Base-by-base conservation (phyloP, 2,113 vertebrate genomes). In the Oryctolagus cuniculus region DNA sequence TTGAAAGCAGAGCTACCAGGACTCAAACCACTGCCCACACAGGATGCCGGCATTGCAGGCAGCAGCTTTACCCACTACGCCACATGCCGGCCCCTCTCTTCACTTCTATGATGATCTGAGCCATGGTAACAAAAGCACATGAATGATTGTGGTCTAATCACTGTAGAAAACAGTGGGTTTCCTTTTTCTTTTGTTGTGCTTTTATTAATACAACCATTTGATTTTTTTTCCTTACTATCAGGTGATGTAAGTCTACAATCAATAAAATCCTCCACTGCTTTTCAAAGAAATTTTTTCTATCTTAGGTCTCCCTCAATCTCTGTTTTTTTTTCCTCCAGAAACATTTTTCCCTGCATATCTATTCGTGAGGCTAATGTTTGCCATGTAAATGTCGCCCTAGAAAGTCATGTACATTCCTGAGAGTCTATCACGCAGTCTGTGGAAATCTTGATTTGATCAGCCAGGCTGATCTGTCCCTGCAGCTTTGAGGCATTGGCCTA, bases 201-300 rank as follows among this genome's bases (percentile, higher is more conserved):
- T 89, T 75, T 70, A 66, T 53, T 55, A 81, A 86, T 17, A 80
- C 17, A 67, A 78, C 5, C 4, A 34, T 8, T 34, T 34, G 15
- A 55, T 29, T 69, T 55, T 61, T 86, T 31, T 79, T 22, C 66
- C n/a, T 77, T 72, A 58, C 70, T 38, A 10, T 51, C 72, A 83
- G 44, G 17, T 91, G 83, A 73, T 10, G 24, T 44, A 87, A 72
- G 2, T 31, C 87, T 82, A 72, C 77, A 69, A 81, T 61, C 44
- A 73, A 22, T 16, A 88, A 84, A 89, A 72, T 4, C 6, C 13
- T 74, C 82, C 6, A 10, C 53, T 84, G 16, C 61, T 63, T 91
- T 91, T 73, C 51, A n/a, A 72, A n/a, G 36, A 72, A 44, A n/a
- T 49, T 91, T 83, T 84, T 93, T 73, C 55, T 91, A 24, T 69